These are phyloP conservation scores for Geotrypetes seraphini DNA, from an alignment of 2,797 vertebrate species.

Conservation along the genomic window DNA sequence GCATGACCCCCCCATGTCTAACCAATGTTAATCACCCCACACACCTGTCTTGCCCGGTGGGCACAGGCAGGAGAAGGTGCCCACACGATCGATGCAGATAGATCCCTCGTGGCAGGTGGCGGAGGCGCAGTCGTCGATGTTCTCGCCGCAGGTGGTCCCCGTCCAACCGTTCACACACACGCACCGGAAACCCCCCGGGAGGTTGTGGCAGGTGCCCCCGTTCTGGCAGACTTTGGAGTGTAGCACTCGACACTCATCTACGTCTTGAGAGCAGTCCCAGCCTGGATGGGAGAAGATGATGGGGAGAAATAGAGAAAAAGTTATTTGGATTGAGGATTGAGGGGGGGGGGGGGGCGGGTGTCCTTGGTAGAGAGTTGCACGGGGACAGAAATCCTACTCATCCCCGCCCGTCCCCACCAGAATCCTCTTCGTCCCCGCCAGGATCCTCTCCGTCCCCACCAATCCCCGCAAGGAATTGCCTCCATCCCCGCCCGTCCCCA, in stretches of 20 bases:
- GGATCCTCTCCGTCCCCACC: no score
- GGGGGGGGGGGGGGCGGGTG: background rate
- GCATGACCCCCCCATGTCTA: background rate
- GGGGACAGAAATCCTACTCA: no score
- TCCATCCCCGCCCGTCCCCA: no score
- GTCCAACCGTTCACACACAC: conserved; percentile 37
- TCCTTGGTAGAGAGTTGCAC: no score
- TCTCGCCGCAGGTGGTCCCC: conserved; percentile 53
- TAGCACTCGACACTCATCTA: conserved; percentile 28
- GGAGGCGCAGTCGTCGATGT: conserved; percentile 46
- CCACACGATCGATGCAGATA: conserved; percentile 38
- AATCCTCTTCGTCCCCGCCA: no score
- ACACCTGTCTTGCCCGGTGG: conserved; percentile 31
- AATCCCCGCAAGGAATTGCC: no score
- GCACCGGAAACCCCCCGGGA: conserved; percentile 21
- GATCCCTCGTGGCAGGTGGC: conserved; percentile 52
- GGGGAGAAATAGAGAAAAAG: background rate
- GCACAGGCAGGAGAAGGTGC: conserved; percentile 33
- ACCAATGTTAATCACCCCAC: background rate
- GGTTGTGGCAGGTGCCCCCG: conserved; percentile 40
- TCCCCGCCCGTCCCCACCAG: no score
- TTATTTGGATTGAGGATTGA: background rate
- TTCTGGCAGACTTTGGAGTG: conserved; percentile 24
- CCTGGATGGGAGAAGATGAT: conserved; percentile 7
- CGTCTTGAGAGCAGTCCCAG: conserved; percentile 25